Evolutionary conservation across 2,888 invertebrate species (phyloP).

Genomic region (Chorisops tibialis): DNA sequence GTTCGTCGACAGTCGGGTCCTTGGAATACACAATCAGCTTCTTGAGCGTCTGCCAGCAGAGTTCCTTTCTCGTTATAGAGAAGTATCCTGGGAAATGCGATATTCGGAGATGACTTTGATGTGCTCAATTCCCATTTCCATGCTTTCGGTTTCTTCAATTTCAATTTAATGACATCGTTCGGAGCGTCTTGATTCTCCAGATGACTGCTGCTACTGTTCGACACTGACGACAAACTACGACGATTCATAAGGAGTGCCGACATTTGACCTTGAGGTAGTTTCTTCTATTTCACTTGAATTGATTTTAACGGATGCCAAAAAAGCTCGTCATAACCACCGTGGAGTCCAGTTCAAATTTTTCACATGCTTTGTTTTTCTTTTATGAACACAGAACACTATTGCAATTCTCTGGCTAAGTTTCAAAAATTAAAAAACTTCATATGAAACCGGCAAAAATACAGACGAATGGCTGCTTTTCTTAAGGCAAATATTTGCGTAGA

Average conservation of each 20-base stretch:
- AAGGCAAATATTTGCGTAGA: too few species aligned
- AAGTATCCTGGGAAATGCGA: conserved; percentile 56
- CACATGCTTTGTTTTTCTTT: too few species aligned
- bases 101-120: conserved; percentile 58
- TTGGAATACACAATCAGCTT: conserved; percentile 40
- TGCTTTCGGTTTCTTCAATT: conserved; percentile 56
- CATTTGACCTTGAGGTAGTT: conserved; percentile 1
- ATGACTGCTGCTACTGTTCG: not conserved
- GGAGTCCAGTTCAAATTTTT: too few species aligned
- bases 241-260: conserved; percentile 12
- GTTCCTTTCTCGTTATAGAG: conserved; percentile 55
- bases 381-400: too few species aligned
- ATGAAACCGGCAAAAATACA: too few species aligned
- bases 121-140: conserved; percentile 61
- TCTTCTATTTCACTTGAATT: not conserved
- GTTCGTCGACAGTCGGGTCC: conserved; percentile 12
- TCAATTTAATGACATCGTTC: conserved; percentile 51
- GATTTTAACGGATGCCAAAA: not conserved
- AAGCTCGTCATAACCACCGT: conserved; percentile 11
- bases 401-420: too few species aligned
- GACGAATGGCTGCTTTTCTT: too few species aligned
- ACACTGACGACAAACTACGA: conserved; percentile 6
- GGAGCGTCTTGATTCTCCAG: conserved; percentile 36
- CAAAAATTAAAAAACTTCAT: too few species aligned
- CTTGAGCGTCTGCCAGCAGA: conserved; percentile 52